Evolutionary conservation across 64 coral and sea anemone genomes (phyloP).

Genomic region (Montipora sp.): DNA sequence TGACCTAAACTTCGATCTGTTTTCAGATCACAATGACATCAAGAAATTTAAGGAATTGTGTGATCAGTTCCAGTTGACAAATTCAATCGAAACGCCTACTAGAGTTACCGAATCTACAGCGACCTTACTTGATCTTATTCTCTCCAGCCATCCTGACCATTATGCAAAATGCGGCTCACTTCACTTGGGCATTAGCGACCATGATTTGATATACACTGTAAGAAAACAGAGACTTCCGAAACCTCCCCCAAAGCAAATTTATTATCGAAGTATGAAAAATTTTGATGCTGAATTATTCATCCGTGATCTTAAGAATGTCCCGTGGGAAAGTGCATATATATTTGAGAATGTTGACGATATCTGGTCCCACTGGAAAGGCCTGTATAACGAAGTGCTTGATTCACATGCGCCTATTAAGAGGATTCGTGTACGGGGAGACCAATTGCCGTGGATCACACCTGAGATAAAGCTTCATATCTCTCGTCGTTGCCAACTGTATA

Average conservation of each 20-base stretch:
- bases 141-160: neutral
- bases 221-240: neutral
- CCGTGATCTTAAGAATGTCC: too few species aligned
- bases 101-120: neutral
- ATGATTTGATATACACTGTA: constrained; percentile 7
- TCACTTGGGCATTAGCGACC: neutral
- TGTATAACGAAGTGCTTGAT: constrained; percentile 60
- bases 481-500: too few species aligned
- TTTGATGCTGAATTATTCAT: constrained; percentile 27
- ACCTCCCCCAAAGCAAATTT: constrained; percentile 10
- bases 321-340: constrained; percentile 50
- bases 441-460: too few species aligned
- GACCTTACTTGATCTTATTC: neutral
- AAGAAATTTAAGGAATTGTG: constrained; percentile 20
- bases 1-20: constrained; percentile 37
- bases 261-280: constrained; percentile 51
- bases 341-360: constrained; percentile 63
- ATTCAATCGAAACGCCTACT: neutral
- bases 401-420: constrained; percentile 31
- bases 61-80: constrained; percentile 37
- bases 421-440: too few species aligned
- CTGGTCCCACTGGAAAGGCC: constrained; percentile 58
- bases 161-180: neutral
- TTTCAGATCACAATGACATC: neutral
- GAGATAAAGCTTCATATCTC: too few species aligned